These are phyloP conservation scores for Triops cancriformis DNA, from an alignment of 1,140 invertebrate genomes.

Conservation along the genomic window DNA sequence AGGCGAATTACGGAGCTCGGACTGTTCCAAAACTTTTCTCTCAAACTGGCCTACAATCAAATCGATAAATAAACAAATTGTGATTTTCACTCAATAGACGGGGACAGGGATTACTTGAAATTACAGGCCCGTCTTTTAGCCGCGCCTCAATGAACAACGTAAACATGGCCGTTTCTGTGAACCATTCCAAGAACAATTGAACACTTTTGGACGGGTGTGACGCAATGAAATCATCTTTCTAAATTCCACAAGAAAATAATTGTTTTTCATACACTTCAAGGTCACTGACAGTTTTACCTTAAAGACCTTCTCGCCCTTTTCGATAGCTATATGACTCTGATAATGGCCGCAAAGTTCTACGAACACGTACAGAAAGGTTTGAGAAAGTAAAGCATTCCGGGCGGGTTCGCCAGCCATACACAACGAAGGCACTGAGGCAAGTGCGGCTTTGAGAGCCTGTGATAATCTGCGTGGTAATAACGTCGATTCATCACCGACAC, in stretches of 20 bases:
- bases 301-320: slow-evolving; percentile 45
- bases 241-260: slow-evolving; percentile 27
- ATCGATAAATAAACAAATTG: slow-evolving; percentile 22
- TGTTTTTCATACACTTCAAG: slow-evolving; percentile 22
- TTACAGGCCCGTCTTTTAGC: slow-evolving; percentile 30
- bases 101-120: slow-evolving; percentile 17
- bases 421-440: slow-evolving; percentile 49
- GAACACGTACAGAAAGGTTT: slow-evolving; percentile 58
- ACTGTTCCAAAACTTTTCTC: slow-evolving; percentile 36
- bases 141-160: slow-evolving; percentile 41
- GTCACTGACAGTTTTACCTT: slow-evolving; percentile 41
- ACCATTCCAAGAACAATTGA: slow-evolving; percentile 67
- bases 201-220: slow-evolving; percentile 47
- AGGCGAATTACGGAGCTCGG: slow-evolving; percentile 25
- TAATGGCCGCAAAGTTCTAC: slow-evolving; percentile 55
- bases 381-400: slow-evolving; percentile 53
- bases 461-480: slow-evolving; percentile 53
- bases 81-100: not conserved
- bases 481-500: slow-evolving; percentile 53
- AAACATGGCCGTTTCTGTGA: slow-evolving; percentile 75
- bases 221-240: slow-evolving; percentile 39
- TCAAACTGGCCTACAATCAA: slow-evolving; percentile 36
- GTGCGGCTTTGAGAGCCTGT: slow-evolving; percentile 50
- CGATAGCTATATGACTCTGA: slow-evolving; percentile 44
- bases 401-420: slow-evolving; percentile 38